Conservation (phyloP, 2,113 vertebrate species). For the Diadophis punctatus region DNA sequence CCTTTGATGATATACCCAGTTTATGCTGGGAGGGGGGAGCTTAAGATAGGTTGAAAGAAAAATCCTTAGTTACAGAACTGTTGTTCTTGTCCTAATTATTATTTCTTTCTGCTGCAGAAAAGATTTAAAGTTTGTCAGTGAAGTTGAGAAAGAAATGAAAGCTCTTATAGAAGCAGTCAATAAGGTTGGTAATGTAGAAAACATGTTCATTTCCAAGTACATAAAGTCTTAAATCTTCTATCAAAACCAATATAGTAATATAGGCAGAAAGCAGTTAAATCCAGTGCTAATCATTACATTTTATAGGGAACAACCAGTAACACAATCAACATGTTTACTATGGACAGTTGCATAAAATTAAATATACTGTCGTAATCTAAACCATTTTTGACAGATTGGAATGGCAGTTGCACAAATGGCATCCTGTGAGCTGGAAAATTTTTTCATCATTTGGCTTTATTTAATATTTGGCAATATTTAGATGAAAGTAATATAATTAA, state of each 20-base stretch:
- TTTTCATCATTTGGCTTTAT: neutral
- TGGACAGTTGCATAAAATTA: neutral
- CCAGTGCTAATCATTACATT: neutral
- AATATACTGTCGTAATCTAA: neutral
- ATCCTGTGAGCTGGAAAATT: neutral
- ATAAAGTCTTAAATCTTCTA: neutral
- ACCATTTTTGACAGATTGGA: neutral
- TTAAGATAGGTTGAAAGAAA: neutral
- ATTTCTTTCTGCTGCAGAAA: conserved; percentile 77
- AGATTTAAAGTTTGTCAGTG: conserved; percentile 91
- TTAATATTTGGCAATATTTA: neutral
- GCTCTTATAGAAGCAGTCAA: conserved; percentile 87
- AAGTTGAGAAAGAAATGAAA: conserved; percentile 91
- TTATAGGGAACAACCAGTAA: neutral
- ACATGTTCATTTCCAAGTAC: neutral
- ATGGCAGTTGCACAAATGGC: neutral
- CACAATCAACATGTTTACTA: neutral
- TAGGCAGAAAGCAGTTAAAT: neutral
- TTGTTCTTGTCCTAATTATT: neutral
- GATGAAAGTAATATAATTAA: neutral
- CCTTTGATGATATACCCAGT: neutral
- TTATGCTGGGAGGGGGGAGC: neutral
- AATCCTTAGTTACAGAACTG: neutral
- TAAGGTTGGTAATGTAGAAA: conserved; percentile 78
- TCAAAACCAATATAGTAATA: neutral